phyloP scores from a whole-genome alignment of 2,888 invertebrate genomes.

The Cyclophora albipunctata region DNA sequence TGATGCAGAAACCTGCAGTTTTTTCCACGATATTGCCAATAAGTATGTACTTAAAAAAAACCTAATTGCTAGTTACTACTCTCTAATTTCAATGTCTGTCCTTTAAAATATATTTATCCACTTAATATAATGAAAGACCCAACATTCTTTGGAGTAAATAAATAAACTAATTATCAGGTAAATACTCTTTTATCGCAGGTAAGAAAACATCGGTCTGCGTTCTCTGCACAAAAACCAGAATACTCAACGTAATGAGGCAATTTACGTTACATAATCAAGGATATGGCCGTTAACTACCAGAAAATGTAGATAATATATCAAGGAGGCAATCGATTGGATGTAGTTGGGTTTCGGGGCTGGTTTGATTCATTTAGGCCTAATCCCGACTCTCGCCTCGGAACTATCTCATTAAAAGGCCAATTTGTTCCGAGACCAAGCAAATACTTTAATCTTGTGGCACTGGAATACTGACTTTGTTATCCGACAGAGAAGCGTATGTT shows the following conservation, averaged over 20 bases:
- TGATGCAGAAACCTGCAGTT: no score
- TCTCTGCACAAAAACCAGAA: background rate
- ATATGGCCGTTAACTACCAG: slow-evolving; percentile 19
- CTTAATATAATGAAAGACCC: no score
- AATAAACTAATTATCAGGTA: no score
- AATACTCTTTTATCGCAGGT: no score
- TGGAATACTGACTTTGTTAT: slow-evolving; percentile 16
- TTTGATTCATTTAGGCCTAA: slow-evolving; percentile 63
- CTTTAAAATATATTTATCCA: no score
- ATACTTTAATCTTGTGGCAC: slow-evolving; percentile 57
- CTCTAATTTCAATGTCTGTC: no score
- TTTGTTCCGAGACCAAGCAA: slow-evolving; percentile 56
- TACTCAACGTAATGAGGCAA: slow-evolving; percentile 12
- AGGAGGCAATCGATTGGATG: slow-evolving; percentile 40
- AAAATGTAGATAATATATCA: slow-evolving; percentile 26
- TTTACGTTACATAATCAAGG: slow-evolving; percentile 19
- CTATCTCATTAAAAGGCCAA: slow-evolving; percentile 67
- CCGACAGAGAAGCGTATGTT: background rate
- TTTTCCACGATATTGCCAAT: no score
- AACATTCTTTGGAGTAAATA: no score
- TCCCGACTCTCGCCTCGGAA: slow-evolving; percentile 45
- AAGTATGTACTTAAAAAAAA: no score
- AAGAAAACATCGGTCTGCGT: no score
- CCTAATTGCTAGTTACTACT: no score
- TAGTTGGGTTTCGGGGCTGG: slow-evolving; percentile 31